Evolutionary conservation across 1,140 invertebrate species (phyloP), one percentile per base, ranked within the genome.

Genomic region (Platorchestia sp.): DNA sequence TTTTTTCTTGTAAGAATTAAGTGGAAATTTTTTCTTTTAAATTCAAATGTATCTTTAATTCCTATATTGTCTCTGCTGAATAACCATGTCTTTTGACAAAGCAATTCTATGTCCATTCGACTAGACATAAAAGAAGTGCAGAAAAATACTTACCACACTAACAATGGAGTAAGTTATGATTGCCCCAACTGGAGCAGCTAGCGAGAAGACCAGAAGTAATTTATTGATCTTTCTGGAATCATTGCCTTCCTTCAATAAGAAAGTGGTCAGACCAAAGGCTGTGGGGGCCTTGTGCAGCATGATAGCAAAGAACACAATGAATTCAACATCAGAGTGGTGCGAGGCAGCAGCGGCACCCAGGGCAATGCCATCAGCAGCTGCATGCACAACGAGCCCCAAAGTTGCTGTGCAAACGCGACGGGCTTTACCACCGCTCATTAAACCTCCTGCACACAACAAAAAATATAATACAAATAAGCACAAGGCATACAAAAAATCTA

Each of bases 251-350:
- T 99, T 99, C 95, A 99, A 97, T 95, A 99, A 97, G 97, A 99
- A 99, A 51, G 99, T 99, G 36, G 99, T 99, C 1, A 99, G 97
- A 59, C 99, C 99, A 98, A 99, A 99, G 16, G 99, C 99, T 45
- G 99, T 99, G 7, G 99, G 99, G 36, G 99, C 99, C 97, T 99
- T 99, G 97, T 99, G 99, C 40, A 99, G 97, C 99, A 99, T 99
- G 96, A 99, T 99, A 45, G 99, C 99, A 59, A 99, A 97, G 97
- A 99, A 99, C 42, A 99, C 99, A 96, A 99, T 99, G 96, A 99
- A 98, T 97, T 99, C 99, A 6, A 99, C 99, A 97, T 99, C 99
- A 42, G 99, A 98, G 97, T 99, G 99, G 10, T 98, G 98, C 0
- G 99, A 99, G 0, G 99, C 99, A 0, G 99, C 99, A 0, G 99